Evolutionary conservation across 2,113 vertebrate genomes (phyloP).

Genomic region (Gobius niger): DNA sequence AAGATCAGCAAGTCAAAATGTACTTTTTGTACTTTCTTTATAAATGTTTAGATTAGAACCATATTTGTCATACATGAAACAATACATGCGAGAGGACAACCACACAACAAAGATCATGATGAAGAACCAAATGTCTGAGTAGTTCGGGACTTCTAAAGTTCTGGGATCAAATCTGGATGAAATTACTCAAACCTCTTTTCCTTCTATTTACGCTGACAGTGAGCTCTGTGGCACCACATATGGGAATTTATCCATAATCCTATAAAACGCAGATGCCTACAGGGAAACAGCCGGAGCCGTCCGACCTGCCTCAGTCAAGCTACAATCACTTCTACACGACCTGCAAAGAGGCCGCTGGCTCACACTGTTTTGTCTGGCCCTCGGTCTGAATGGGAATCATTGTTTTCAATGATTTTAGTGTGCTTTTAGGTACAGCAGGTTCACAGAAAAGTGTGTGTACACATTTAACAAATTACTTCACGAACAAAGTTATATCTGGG

Average conservation of each 20-base stretch:
- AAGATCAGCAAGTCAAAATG: no score
- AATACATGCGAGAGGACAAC: no score
- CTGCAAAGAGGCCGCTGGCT: conserved; percentile 25
- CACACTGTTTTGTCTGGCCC: conserved; percentile 1
- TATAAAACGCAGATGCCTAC: conserved; percentile 23
- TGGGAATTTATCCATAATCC: conserved; percentile 39
- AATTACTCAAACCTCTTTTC: conserved; percentile 41
- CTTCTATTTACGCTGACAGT: conserved; percentile 15
- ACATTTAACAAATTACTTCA: no score
- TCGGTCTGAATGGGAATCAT: conserved; percentile 27
- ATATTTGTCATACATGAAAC: no score
- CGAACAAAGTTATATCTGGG: no score
- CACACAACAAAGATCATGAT: neutral
- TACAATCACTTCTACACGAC: conserved; percentile 21
- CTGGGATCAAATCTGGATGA: conserved; percentile 36
- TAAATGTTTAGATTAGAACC: no score
- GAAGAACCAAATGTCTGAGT: conserved; percentile 2
- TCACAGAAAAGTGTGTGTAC: conserved; percentile 9
- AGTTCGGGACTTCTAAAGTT: conserved; percentile 24
- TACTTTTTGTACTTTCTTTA: no score
- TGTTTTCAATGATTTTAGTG: conserved; percentile 35
- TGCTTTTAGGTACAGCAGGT: conserved; percentile 21
- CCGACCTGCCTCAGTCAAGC: conserved; percentile 13
- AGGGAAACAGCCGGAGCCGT: conserved; percentile 24
- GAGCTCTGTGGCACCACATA: conserved; percentile 25